Base-by-base conservation (phyloP, 2,888 invertebrate genomes). In the Apoderus coryli region DNA sequence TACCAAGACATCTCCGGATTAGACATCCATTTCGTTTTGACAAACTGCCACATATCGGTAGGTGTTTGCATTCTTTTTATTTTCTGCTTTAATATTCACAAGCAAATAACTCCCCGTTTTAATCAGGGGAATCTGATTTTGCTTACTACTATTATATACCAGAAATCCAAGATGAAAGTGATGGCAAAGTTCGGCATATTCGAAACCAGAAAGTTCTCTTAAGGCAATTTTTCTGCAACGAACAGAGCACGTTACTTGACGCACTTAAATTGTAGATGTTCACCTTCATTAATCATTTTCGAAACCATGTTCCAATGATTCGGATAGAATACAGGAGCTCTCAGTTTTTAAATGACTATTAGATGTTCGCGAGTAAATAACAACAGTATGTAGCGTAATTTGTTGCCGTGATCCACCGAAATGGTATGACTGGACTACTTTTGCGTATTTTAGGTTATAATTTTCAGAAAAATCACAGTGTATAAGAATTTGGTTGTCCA, bases 381-480 rank as follows among this genome's bases (percentile, higher is more conserved):
- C 16, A 12, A 16, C 16, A 12, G 31, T 25, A 16, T 30, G 24
- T 6, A 30, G 10, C 19, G 30, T 12, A 11, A 30, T 12, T 10
- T 30, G 30, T 24, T 26, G 10, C n/a, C 31, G 12, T 5, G 31
- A 25, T 5, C 31, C 25, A 12, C 31, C 31, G 15, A 31, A 31
- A 16, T 31, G 31, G 14, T 19, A 31, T 7, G 25, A 31, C 13
- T 31, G 31, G 6, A 14, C 22, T 16, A 25, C 25, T 14, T 24
- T 25, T 4, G 11, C 10, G 9, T 31, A 31, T 14, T 31, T 31
- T 14, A 14, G 4, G n/a, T 6, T 14, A 10, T 25, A 31, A 10
- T 31, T 31, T 25, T 31, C 31, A 13, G 10, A 13, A 14, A 31
- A 31, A 16, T 31, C 25, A n/a, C 12, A 11, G 14, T 31, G 31